phyloP scores from a whole-genome alignment of 2,113 vertebrate species.

The Nettapus auritus region DNA sequence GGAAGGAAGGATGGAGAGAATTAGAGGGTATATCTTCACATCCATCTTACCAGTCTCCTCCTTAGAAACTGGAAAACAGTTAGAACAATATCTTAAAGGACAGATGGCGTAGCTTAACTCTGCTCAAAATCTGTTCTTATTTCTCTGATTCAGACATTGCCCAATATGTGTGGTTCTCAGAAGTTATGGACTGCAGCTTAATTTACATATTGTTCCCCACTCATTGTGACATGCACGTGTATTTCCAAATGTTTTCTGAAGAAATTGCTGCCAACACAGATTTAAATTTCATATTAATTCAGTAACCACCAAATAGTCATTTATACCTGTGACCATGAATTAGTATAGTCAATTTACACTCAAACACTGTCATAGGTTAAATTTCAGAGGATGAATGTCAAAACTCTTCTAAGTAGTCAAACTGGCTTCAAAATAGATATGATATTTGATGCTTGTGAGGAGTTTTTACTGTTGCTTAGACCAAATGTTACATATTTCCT shows the following conservation, averaged over 20 bases:
- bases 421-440: neutral
- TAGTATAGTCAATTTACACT: neutral
- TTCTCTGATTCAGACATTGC: conserved; percentile 29
- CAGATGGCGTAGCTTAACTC: conserved; percentile 30
- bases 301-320: neutral
- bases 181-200: neutral
- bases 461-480: neutral
- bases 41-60: neutral
- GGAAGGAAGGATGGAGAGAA: neutral
- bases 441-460: neutral
- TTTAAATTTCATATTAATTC: neutral
- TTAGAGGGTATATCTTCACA: neutral
- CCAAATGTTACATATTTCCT: neutral
- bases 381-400: neutral
- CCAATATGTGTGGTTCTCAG: neutral
- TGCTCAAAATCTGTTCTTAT: conserved; percentile 10
- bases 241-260: neutral
- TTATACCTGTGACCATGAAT: neutral
- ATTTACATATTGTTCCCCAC: neutral
- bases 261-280: neutral
- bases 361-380: neutral
- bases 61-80: neutral
- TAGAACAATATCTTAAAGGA: conserved; percentile 7
- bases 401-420: neutral
- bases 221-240: neutral